These are phyloP conservation scores for Enteromius paludinosus DNA, from an alignment of 2,797 vertebrate species.

Conservation along the genomic window DNA sequence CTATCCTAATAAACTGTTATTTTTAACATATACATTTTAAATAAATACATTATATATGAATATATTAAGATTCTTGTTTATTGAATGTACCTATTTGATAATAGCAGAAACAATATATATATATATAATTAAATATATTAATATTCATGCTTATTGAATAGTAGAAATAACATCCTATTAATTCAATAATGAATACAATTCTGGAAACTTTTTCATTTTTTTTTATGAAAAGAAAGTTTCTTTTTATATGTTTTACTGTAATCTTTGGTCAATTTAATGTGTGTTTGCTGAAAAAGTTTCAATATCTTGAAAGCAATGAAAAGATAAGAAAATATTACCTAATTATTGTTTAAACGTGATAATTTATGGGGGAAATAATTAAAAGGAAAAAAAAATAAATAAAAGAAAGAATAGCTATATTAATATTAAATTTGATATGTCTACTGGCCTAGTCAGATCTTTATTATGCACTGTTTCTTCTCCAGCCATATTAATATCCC, in stretches of 20 bases:
- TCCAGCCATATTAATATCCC: slow-evolving; percentile 43
- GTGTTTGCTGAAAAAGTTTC: background rate
- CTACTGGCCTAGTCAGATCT: background rate
- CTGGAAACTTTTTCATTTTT: background rate
- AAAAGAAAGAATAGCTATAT: background rate
- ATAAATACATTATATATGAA: no score
- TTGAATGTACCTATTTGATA: no score
- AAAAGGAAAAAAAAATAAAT: background rate
- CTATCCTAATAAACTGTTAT: no score
- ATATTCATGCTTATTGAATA: background rate
- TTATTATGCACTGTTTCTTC: slow-evolving; percentile 35
- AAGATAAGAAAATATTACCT: background rate
- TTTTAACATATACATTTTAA: no score
- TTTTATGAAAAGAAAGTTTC: background rate
- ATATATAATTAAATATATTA: background rate
- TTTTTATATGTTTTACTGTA: background rate
- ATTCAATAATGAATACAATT: background rate
- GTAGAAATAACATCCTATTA: background rate
- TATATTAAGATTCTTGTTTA: no score
- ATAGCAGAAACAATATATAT: background rate
- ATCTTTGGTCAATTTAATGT: background rate
- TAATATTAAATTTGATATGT: background rate
- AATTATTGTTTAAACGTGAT: background rate
- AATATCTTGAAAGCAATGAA: background rate
- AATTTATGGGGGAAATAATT: background rate